Evolutionary conservation across 2,888 invertebrate species (phyloP), one percentile per base, ranked within the genome.

Genomic region (Philereme vetulata): DNA sequence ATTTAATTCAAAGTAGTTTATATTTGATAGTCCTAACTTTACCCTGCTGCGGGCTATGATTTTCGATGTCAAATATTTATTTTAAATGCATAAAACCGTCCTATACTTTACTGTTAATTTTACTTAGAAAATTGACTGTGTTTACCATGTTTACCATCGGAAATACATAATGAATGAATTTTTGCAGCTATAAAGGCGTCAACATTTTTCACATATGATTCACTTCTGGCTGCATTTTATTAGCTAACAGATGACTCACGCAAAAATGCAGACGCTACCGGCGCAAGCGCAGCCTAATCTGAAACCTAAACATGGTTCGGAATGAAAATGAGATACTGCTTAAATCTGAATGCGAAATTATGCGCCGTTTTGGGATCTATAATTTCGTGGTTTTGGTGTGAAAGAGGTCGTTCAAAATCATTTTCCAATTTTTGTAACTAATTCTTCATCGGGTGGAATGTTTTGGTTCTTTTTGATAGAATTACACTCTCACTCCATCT

Each of bases 251-350:
- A 38, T 81, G 82, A 83, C 56, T 83, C 82, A 81, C 65, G 56
- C 71, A 82, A 77, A 80, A 80, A 81, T 82, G 80, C 80, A 80
- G 73, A 64, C 67, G 58, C 60, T 73, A 60, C 66, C 69, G 72
- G 64, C 59, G 50, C 66, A 66, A 55, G 46, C 51, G 62, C 66
- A 62, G 56, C 51, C 34, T 48, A 38, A 38, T 49, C 40, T 34
- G 40, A 45, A 51, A 51, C 60, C 58, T 67, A 61, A 60, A 63
- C 42, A 60, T 54, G 56, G 51, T 52, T 46, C 46, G 55, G 62
- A 58, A 47, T 60, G 2, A 64, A 51, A 60, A 56, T 49, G 56
- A 51, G 46, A 10, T 51, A 40, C 34, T 59, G 54, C 47, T 53
- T 57, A 47, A 32, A 8, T 1, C 38, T 8, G 38, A 38, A 38